These are phyloP conservation scores for Drosophila novamexicana DNA, from an alignment of 1,140 invertebrate genomes.

Conservation along the genomic window DNA sequence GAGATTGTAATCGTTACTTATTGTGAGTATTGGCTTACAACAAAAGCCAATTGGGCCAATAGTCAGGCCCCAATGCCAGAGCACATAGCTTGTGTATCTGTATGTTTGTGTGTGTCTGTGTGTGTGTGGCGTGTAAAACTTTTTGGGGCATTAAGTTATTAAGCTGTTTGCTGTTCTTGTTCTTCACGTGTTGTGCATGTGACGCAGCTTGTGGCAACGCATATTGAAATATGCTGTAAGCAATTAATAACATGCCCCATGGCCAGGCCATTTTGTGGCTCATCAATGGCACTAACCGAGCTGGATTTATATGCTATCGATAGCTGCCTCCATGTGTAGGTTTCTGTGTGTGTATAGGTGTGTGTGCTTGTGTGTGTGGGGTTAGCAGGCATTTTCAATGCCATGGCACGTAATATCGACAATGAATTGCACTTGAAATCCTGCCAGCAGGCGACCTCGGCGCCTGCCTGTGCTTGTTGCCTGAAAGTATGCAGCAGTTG, in stretches of 20 bases:
- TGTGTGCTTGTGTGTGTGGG: background rate
- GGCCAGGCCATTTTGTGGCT: conserved; percentile 45
- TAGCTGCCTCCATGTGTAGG: conserved; percentile 25
- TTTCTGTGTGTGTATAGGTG: background rate
- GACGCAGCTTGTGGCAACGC: conserved; percentile 34
- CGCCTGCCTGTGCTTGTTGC: conserved; percentile 18
- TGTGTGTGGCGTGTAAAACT: conserved; percentile 56
- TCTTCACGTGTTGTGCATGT: conserved; percentile 24
- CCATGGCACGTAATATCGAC: conserved; percentile 77
- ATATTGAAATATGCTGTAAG: conserved; percentile 73
- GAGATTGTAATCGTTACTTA: conserved; percentile 82
- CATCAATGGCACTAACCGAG: conserved; percentile 36
- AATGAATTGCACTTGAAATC: conserved; percentile 77
- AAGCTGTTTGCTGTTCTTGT: conserved; percentile 62
- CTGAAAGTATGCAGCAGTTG: conserved; percentile 63
- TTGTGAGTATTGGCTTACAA: conserved; percentile 60
- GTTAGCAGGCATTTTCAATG: conserved; percentile 61
- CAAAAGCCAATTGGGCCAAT: conserved; percentile 20
- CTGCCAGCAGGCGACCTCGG: conserved; percentile 48
- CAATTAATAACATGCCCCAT: conserved; percentile 70
- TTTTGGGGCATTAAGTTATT: conserved; percentile 76
- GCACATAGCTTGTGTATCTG: background rate
- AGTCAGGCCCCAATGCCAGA: conserved; percentile 2
- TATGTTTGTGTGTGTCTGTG: background rate
- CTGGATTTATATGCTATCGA: conserved; percentile 29